Evolutionary conservation across 2,113 vertebrate species (phyloP).

Genomic region (Acrocephalus arundinaceus): DNA sequence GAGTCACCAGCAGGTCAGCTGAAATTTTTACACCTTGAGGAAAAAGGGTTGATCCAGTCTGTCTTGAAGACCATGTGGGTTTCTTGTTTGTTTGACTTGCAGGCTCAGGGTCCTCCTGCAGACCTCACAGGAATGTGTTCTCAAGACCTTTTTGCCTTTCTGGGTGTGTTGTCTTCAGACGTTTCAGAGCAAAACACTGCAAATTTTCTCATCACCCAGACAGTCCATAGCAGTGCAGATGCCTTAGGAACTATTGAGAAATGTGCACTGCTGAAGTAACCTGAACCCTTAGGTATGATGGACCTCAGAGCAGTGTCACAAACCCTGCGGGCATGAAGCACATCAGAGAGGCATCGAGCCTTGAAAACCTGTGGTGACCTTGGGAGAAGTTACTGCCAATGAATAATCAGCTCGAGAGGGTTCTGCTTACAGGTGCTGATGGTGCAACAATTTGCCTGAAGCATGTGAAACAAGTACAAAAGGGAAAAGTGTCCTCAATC

Average conservation of each 20-base stretch:
- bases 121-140: background rate
- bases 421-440: background rate
- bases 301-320: background rate
- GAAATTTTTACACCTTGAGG: background rate
- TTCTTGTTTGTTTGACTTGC: background rate
- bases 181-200: background rate
- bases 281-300: background rate
- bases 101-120: background rate
- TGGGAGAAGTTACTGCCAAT: background rate
- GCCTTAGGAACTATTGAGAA: background rate
- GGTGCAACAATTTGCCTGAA: background rate
- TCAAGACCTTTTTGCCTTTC: background rate
- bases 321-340: background rate
- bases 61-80: fast-evolving
- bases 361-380: background rate
- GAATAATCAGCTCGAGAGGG: background rate
- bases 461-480: background rate
- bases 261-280: background rate
- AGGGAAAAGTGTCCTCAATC: background rate
- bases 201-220: background rate
- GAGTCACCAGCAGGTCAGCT: background rate
- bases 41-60: background rate
- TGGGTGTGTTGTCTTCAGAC: background rate
- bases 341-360: background rate
- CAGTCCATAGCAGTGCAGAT: background rate